These are phyloP conservation scores for Dendrolimus kikuchii DNA, from an alignment of 1,140 invertebrate species.

Conservation along the genomic window DNA sequence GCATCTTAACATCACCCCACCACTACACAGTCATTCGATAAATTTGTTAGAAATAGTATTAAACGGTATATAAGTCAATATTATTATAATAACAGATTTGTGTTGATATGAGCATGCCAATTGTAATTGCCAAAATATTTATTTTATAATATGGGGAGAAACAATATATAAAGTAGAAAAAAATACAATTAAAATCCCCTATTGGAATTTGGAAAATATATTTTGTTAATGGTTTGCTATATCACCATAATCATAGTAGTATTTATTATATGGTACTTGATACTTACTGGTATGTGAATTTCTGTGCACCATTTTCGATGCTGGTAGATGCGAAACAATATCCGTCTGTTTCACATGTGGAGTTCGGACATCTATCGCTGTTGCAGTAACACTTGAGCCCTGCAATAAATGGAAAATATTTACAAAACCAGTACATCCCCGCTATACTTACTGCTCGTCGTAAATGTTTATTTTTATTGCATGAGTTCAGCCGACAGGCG, in stretches of 20 bases:
- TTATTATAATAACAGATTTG: conserved; percentile 22
- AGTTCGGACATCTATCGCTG: conserved; percentile 74
- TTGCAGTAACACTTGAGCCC: conserved; percentile 64
- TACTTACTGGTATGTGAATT: conserved; percentile 83
- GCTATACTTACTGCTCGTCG: too few relatives aligned
- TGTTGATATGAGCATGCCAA: conserved; percentile 49
- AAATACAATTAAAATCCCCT: too few relatives aligned
- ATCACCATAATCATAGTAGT: too few relatives aligned
- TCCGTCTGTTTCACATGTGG: conserved; percentile 90
- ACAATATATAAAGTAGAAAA: background rate
- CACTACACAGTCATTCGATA: conserved; percentile 40
- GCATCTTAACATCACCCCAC: conserved; percentile 58
- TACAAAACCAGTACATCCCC: too few relatives aligned
- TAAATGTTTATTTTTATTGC: too few relatives aligned
- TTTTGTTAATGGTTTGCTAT: too few relatives aligned
- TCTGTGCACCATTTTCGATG: conserved; percentile 74
- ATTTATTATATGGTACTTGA: conserved; percentile 3
- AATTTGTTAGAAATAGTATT: conserved; percentile 43
- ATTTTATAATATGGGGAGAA: conserved; percentile 1
- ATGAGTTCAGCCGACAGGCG: too few relatives aligned
- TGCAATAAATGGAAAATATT: conserved; percentile 17
- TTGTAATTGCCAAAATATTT: conserved; percentile 19
- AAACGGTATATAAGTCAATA: conserved; percentile 24
- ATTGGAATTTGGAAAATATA: background rate
- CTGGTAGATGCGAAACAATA: conserved; percentile 88